Base-by-base conservation (phyloP, 2,113 vertebrate genomes). In the Calyptomena viridis region DNA sequence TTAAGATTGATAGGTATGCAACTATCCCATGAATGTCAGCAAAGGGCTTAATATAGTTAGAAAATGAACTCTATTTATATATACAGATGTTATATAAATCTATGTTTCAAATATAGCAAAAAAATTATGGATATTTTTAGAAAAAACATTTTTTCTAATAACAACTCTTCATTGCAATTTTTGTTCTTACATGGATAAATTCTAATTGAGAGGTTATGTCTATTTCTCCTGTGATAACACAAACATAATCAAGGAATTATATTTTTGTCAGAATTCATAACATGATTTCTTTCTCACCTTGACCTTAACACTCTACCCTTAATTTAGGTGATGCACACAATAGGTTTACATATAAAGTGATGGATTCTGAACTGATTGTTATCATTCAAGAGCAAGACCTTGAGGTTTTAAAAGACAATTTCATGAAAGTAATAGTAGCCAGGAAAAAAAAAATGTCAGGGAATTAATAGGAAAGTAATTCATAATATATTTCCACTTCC, bases 401-500 rank as follows among this genome's bases (percentile, higher is more conserved):
- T 19, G 12, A 62, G 3, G 5, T 58, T 62, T 28, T n/a, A 52
- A 37, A 71, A 74, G 6, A 52, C 47, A 10, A 60, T 4, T 47
- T n/a, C 5, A 66, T 52, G 42, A 77, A 89, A 83, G 6, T 9
- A 72, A 47, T 12, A 81, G 1, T 5, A 50, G 8, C 5, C 11
- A 30, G 35, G 49, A 80, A 28, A 27, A 2, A 6, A 75, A 46
- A 68, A 60, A 23, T 8, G 1, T 12, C 39, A 42, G 11, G 7
- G 2, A 52, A 31, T 81, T 82, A 50, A 9, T 69, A 24, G 22
- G 53, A 87, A 81, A 63, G 6, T 5, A 60, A 19, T 3, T 5
- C 0, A 0, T 40, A 18, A 27, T 3, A 0, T 8, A 4, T 59
- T 75, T 92, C 13, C 0, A 2, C 5, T 46, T 85, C 28, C 8